Base-by-base conservation (phyloP, 2,797 vertebrate species). In the Myotis vivesi region DNA sequence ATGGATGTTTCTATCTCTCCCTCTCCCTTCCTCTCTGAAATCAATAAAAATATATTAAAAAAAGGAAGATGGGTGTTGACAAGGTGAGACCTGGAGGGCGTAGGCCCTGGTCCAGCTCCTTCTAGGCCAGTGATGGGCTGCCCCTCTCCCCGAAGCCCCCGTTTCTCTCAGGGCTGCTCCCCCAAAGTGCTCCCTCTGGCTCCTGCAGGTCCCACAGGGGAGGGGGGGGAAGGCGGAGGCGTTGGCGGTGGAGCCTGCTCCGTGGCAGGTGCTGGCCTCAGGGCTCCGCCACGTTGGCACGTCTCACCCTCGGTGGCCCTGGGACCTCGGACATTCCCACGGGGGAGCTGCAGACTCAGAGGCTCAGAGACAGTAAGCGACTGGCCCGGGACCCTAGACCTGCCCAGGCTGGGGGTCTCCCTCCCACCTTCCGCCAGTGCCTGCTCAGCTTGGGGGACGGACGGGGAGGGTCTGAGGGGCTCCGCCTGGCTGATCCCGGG, bases 211-310 rank as follows among this genome's bases (percentile, higher is more conserved):
- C 55, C 55, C 23, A 5, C 10, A 0, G 55, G 0, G 0, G 55
- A 0, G 0, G 9, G 13, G 2, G 30, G 28, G 64, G 5, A 25
- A 49, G 3, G 66, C 11, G 8, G 25, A 1, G 12, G 25, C 17
- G 0, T 8, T 8, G 6, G 1, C 33, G 1, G 4, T 2, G 0
- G 15, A 2, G 22, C 41, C 44, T 2, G 41, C 57, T 53, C n/a
- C 8, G 44, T 4, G 33, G n/a, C 57, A 0, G 25, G 57, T 30
- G 4, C 25, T 23, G 53, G 8, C 8, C 53, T 55, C 55, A 57
- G 20, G 23, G 55, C 55, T 57, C 9, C 22, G 22, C 8, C 22
- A 23, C 8, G 41, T 51, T 17, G 49, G 51, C 15, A 3, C 5
- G 0, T n/a, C 12, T 62, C 13, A 6, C 20, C 44, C 69, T 28